Base-by-base conservation (phyloP, 1,140 invertebrate species). In the Alviniconcha marisindica region DNA sequence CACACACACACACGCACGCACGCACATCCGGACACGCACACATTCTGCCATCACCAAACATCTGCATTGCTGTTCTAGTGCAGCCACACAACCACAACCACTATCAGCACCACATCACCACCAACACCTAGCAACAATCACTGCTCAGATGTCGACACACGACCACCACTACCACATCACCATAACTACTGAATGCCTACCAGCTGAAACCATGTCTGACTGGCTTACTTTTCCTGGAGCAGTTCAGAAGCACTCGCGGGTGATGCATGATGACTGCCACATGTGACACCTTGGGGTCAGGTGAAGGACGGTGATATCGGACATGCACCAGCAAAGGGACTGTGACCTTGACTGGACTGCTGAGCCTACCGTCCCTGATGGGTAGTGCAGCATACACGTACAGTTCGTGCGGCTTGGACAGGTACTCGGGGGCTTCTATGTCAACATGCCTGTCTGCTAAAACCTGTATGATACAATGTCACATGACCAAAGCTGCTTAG, bases 271-370 rank as follows among this genome's bases (percentile, higher is more conserved):
- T 78, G 54, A 87, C 69, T 15, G 7, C 2, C 12, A 48, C 63
- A 56, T 89, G 56, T 24, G 42, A 79, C 4, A 54, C 40, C 36
- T 79, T 60, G 18, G 66, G 28, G n/a, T 77, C 48, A 21, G 51
- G 38, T 3, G 76, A 66, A 40, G 89, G 87, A 81, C 40, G 78
- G 40, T 89, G 89, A 63, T 89, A 90, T 1, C 89, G 78, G 18
- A 87, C 63, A 85, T 90, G 89, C 74, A 89, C 77, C 31, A 88
- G 89, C 12, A 90, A 40, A 31, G 82, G 84, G 1, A 90, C 81
- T 42, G 80, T 83, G 21, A 83, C 78, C 1, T 63, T n/a, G n/a
- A 77, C 31, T 21, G 73, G 40, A 15, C 73, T 77, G 24, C 54
- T 36, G 28, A 44, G 33, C 36, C 66, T 31, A 21, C 36, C 21